These are phyloP conservation scores for Timandra comae DNA, from an alignment of 2,888 invertebrate genomes.

Conservation along the genomic window DNA sequence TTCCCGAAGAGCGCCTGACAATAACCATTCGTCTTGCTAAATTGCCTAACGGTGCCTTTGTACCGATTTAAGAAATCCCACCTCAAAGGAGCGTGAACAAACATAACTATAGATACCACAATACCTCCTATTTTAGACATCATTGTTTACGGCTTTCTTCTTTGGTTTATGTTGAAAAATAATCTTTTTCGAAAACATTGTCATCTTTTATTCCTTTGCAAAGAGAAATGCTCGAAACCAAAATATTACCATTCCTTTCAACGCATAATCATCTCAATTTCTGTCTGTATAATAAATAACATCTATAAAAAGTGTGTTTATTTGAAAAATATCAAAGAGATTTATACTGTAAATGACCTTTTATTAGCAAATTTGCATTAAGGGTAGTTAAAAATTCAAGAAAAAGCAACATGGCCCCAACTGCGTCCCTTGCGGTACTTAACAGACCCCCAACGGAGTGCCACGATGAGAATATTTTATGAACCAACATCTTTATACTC, in stretches of 20 bases:
- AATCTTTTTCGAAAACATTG: too few species aligned
- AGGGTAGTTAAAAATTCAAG: slow-evolving; percentile 39
- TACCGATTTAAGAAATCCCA: slow-evolving; percentile 35
- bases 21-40: slow-evolving; percentile 56
- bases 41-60: slow-evolving; percentile 38
- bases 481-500: slow-evolving; percentile 16
- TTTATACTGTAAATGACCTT: slow-evolving; percentile 2
- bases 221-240: too few species aligned
- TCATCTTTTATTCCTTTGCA: too few species aligned
- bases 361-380: slow-evolving; percentile 3
- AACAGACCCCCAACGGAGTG: slow-evolving; percentile 35
- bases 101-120: too few species aligned
- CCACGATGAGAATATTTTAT: slow-evolving; percentile 57
- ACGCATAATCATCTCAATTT: too few species aligned
- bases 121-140: too few species aligned
- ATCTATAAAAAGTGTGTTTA: too few species aligned
- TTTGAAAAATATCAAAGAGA: too few species aligned
- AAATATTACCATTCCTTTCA: too few species aligned
- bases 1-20: slow-evolving; percentile 51
- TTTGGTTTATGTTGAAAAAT: too few species aligned
- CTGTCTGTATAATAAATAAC: too few species aligned
- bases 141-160: too few species aligned
- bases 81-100: slow-evolving; percentile 16
- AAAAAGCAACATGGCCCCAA: slow-evolving; percentile 46
- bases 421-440: slow-evolving; percentile 52